These are phyloP conservation scores for Hyaena hyaena DNA, from an alignment of 2,113 vertebrate genomes.

Conservation along the genomic window DNA sequence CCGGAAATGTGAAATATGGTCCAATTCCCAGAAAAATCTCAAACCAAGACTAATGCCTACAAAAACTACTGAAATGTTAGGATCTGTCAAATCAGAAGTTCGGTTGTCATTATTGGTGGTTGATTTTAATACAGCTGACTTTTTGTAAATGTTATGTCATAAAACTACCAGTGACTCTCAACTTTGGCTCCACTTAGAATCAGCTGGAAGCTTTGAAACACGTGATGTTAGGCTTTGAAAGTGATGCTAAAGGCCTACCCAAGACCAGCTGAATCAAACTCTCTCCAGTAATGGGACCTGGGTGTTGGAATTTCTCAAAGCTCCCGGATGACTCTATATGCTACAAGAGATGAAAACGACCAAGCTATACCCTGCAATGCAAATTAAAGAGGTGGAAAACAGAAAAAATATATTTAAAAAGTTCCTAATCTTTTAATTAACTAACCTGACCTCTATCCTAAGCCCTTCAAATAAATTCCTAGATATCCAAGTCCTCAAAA, in stretches of 20 bases:
- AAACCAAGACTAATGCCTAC: neutral
- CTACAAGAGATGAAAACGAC: neutral
- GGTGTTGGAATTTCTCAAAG: neutral
- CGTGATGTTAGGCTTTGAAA: neutral
- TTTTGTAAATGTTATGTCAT: neutral
- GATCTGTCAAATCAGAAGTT: neutral
- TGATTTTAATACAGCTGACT: neutral
- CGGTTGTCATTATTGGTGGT: neutral
- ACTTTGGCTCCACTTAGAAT: neutral
- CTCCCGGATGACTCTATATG: neutral
- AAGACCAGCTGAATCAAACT: neutral
- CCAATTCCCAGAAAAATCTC: conserved; percentile 15
- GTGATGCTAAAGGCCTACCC: neutral
- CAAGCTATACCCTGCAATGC: neutral
- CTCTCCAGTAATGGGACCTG: neutral
- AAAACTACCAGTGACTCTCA: neutral
- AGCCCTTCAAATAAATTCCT: neutral
- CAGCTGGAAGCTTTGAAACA: neutral
- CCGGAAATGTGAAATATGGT: neutral
- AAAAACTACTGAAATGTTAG: neutral
- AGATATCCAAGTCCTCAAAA: neutral
- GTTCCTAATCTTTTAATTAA: neutral
- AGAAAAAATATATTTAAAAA: neutral
- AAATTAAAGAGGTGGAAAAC: neutral
- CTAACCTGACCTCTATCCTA: neutral